Evolutionary conservation across 2,797 vertebrate genomes (phyloP), one percentile per base, ranked within the genome.

Genomic region (Coregonus ussuriensis): DNA sequence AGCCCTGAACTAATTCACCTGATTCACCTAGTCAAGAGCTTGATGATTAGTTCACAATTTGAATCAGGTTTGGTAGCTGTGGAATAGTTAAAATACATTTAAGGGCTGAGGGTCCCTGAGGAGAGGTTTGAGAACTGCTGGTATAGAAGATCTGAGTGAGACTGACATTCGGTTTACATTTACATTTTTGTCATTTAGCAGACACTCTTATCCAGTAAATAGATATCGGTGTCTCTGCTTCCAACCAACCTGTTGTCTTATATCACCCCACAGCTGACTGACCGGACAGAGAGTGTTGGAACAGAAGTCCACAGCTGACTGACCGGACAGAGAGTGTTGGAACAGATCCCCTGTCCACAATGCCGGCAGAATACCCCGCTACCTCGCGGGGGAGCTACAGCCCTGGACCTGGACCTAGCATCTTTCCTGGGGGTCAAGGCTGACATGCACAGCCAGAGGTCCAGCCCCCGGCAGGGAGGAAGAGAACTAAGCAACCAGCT

Each of bases 301-400:
- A 56, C 18, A 56, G 54, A 56, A 15, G 54, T 56, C 54, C 25
- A 25, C 25, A 25, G 25, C 25, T 25, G 25, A 25, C 25, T 25
- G 25, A 25, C 25, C 25, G 25, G 25, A 25, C 25, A 25, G 25
- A 25, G 25, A 25, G 25, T 25, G 25, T 25, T 25, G 25, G 25
- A 25, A 25, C 25, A 25, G 25, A 95, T 96, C 77, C 94, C 93
- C 0, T 96, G 96, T 77, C 96, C 95, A 0, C 95, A 96, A 92
- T 96, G 96, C 75, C 92, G 95, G 37, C 95, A 95, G 87, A 96
- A 93, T 81, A 96, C 95, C 0, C 96, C 96, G 53, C 87, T 92
- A 0, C 96, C 95, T 0, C 93, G 93, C 0, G 94, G 95, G 0
- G 96, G 95, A 0, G 90, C 94, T 25, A 81, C 91, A 76, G 94